phyloP scores from a whole-genome alignment of 2,888 invertebrate genomes.

The Agrochola lychnidis region DNA sequence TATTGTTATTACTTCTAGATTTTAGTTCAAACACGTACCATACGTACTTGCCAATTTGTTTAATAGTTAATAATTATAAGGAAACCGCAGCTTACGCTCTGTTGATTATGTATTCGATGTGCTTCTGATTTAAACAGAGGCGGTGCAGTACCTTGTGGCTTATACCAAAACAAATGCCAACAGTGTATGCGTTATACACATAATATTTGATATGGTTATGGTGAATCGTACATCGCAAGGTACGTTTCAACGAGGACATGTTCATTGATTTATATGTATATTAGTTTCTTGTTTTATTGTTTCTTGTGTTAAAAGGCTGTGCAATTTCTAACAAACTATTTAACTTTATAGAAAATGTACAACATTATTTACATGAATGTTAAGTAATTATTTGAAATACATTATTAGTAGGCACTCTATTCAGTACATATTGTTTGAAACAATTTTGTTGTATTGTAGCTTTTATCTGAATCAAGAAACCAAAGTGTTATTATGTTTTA shows the following conservation, averaged over 20 bases:
- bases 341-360: conserved; percentile 55
- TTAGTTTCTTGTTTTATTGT: conserved; percentile 37
- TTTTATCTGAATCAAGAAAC: conserved; percentile 48
- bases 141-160: conserved; percentile 22
- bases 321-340: conserved; percentile 64
- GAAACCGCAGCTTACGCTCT: conserved; percentile 44
- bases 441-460: conserved; percentile 50
- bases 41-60: conserved; percentile 57
- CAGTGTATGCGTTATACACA: not conserved
- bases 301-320: conserved; percentile 70
- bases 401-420: conserved; percentile 47
- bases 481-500: conserved; percentile 53
- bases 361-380: conserved; percentile 40
- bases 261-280: conserved; percentile 39
- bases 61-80: conserved; percentile 32
- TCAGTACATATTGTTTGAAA: conserved; percentile 57
- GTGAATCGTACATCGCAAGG: conserved; percentile 4
- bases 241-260: conserved; percentile 15
- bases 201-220: conserved; percentile 14
- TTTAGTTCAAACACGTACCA: conserved; percentile 42
- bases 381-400: conserved; percentile 45
- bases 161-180: conserved; percentile 39
- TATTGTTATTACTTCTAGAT: conserved; percentile 35
- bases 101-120: conserved; percentile 25
- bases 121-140: conserved; percentile 3